Percentiles rank a stretch among this genome's conserved stretches.
phyloP scores from a whole-genome alignment of 2,888 invertebrate species.

The Beris chalybata region DNA sequence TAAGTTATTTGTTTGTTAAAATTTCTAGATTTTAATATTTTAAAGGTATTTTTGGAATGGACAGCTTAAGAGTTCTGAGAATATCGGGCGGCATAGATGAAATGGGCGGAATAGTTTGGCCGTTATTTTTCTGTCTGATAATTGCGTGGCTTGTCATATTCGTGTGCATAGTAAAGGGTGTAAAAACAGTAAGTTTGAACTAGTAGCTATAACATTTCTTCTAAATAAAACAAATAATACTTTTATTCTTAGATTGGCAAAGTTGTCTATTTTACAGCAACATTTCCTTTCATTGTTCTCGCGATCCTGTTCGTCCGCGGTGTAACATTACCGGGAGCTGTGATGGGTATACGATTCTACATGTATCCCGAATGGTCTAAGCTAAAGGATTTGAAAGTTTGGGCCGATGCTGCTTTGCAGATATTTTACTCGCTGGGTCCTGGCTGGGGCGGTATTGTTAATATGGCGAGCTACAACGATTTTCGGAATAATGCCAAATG shows the following conservation, averaged over 20 bases:
- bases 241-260: constrained; percentile 49
- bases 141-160: constrained; percentile 81
- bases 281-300: constrained; percentile 78
- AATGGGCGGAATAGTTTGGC: constrained; percentile 79
- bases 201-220: neutral
- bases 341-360: constrained; percentile 74
- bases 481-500: constrained; percentile 69
- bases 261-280: constrained; percentile 82
- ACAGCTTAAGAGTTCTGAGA: constrained; percentile 75
- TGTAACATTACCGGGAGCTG: constrained; percentile 78
- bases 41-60: neutral
- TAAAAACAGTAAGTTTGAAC: constrained; percentile 63
- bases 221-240: neutral
- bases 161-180: constrained; percentile 83
- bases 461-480: constrained; percentile 82
- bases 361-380: constrained; percentile 78
- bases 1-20: constrained; percentile 54
- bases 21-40: neutral
- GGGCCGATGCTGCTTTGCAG: constrained; percentile 92
- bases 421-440: constrained; percentile 90
- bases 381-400: constrained; percentile 76
- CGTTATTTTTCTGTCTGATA: constrained; percentile 72
- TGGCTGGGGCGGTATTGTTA: constrained; percentile 82
- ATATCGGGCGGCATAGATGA: constrained; percentile 74
- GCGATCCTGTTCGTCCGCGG: constrained; percentile 73